Evolutionary conservation across 2,797 vertebrate genomes (phyloP).

Genomic region (Eulemur rubriventer): DNA sequence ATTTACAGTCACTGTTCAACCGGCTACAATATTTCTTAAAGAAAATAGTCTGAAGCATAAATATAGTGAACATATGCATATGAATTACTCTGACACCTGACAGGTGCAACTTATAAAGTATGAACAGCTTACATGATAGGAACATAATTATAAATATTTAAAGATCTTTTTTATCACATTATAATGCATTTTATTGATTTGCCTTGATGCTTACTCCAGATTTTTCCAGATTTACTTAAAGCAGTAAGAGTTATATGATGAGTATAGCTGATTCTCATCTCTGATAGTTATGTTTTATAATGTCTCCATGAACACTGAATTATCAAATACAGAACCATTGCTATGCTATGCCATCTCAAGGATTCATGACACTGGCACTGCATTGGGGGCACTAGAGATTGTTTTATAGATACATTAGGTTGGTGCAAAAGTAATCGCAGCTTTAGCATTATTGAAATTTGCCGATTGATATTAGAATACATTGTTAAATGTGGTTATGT

Average conservation of each 20-base stretch:
- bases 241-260: neutral
- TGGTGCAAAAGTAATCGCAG: too few relatives aligned
- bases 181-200: slow-evolving; percentile 33
- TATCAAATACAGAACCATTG: neutral
- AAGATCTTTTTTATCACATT: slow-evolving; percentile 18
- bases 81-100: slow-evolving; percentile 52
- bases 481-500: too few relatives aligned
- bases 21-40: neutral
- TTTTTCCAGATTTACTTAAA: slow-evolving; percentile 16
- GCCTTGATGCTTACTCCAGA: neutral
- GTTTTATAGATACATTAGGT: neutral
- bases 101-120: slow-evolving; percentile 41
- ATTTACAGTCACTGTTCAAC: slow-evolving; percentile 10
- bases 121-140: neutral
- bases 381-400: neutral
- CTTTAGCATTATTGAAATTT: too few relatives aligned
- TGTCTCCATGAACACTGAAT: neutral
- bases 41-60: slow-evolving; percentile 25
- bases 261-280: neutral
- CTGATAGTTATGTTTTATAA: neutral
- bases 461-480: too few relatives aligned
- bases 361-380: neutral
- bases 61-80: neutral
- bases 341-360: neutral
- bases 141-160: slow-evolving; percentile 55